Percentiles rank a stretch among this genome's conserved stretches.
phyloP scores from a whole-genome alignment of 2,113 vertebrate genomes.

The Tupaia tana region DNA sequence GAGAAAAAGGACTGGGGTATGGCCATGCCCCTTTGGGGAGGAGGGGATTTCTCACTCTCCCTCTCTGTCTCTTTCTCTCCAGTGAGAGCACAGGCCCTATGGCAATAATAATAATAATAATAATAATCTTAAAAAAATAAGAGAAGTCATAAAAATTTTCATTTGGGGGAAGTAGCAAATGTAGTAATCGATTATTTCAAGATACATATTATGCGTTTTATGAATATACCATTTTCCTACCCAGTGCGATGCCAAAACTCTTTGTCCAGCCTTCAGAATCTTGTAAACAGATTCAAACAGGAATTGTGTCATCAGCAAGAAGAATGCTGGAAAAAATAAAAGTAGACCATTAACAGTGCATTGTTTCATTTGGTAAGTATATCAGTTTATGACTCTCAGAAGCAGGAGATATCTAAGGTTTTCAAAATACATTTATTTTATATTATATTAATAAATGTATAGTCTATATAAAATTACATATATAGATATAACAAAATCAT shows the following conservation, averaged over 20 bases:
- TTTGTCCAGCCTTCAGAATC: conserved; percentile 78
- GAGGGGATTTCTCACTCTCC: too few species aligned
- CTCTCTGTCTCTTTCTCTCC: too few species aligned
- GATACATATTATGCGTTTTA: neutral
- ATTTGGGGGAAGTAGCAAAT: neutral
- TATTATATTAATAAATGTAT: neutral
- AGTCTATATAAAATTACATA: neutral
- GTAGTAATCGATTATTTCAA: neutral
- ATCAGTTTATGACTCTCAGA: neutral
- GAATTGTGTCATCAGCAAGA: conserved; percentile 82
- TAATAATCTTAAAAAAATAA: neutral
- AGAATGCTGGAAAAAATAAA: conserved; percentile 83
- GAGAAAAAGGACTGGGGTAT: too few species aligned
- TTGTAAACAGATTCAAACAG: conserved; percentile 84
- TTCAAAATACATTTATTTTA: conserved; percentile 41
- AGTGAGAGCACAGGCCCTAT: too few species aligned
- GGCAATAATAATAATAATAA: too few species aligned
- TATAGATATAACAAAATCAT: neutral
- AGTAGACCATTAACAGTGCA: conserved; percentile 73
- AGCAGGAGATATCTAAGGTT: neutral
- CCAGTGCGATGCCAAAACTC: conserved; percentile 74
- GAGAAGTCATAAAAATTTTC: neutral
- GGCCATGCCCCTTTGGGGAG: too few species aligned
- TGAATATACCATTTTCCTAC: conserved; percentile 77
- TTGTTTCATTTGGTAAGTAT: neutral